A percentile compares a stretch with the other conserved stretches of the same genome.
Evolutionary conservation across 2,113 vertebrate genomes (phyloP).

Genomic region (Scomber japonicus): DNA sequence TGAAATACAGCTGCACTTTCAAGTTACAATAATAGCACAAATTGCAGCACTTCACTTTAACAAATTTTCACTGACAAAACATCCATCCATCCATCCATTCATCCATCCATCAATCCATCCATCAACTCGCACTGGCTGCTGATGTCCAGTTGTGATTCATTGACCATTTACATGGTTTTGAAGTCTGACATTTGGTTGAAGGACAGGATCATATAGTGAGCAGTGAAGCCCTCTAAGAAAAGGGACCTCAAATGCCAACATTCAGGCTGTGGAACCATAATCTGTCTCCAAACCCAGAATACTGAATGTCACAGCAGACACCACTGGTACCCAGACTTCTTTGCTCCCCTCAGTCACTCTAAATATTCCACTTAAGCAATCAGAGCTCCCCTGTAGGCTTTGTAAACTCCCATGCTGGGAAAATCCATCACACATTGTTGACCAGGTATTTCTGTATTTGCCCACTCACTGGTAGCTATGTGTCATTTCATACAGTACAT

Average conservation of each 20-base stretch:
- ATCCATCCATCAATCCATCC: constrained; percentile 10
- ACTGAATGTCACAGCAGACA: constrained; percentile 46
- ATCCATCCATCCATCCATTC: constrained; percentile 5
- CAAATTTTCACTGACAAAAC: constrained; percentile 23
- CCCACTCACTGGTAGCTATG: too few relatives aligned
- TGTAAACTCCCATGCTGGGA: constrained; percentile 26
- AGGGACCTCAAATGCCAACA: constrained; percentile 49
- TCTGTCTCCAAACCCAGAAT: constrained; percentile 43
- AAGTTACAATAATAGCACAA: constrained; percentile 9
- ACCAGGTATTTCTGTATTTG: background rate
- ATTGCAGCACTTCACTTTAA: constrained; percentile 3
- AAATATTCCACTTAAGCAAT: constrained; percentile 61
- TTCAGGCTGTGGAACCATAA: constrained; percentile 40
- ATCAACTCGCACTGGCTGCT: constrained; percentile 8
- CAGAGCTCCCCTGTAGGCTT: constrained; percentile 28
- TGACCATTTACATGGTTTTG: constrained; percentile 35
- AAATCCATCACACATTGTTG: constrained; percentile 26
- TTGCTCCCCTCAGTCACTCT: constrained; percentile 37
- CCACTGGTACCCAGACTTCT: constrained; percentile 21
- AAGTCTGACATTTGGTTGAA: constrained; percentile 66
- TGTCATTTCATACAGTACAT: too few relatives aligned
- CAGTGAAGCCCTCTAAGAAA: constrained; percentile 28
- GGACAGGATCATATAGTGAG: constrained; percentile 42
- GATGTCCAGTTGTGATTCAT: constrained; percentile 37
- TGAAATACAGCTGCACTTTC: background rate